Base-by-base conservation (phyloP, 2,797 vertebrate genomes). In the Hafferia zeledoni region DNA sequence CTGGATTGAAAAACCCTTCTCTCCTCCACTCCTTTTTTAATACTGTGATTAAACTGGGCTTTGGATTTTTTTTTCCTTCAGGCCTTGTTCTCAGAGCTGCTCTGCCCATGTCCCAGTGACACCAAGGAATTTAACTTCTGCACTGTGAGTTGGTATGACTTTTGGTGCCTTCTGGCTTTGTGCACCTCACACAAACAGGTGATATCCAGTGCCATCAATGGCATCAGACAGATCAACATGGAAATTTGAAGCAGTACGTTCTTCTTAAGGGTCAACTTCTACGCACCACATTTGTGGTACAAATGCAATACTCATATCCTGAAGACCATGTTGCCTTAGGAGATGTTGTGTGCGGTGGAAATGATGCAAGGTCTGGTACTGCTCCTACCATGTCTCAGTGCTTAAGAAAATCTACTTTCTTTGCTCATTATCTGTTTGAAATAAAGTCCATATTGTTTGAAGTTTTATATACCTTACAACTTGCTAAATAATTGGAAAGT, bases 191-290 rank as follows among this genome's bases (percentile, higher is more conserved):
- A 28, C 0, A 13, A 68, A 47, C 17, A 1, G 8, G 7, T 68
- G 49, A 57, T n/a, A 18, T 71, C 23, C 43, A 63, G 17, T 33
- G 55, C 25, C 53, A 69, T 14, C 33, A 67, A 23, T 11, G 31
- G 2, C 43, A 24, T n/a, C 47, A 78, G 35, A 50, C 3, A 2
- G 3, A 16, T 41, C 57, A 59, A 0, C 6, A 6, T 5, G 27
- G 59, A 61, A 47, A 70, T 70, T 19, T 41, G 7, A 31, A 78
- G 43, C 43, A 24, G 5, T 9, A 6, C 3, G 6, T 55, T 76
- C 59, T 82, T 72, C 74, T 57, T 50, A 61, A 64, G 28, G 9
- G 20, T 44, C n/a, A 35, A 17, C 15, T 59, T 87, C 39, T 81
- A 11, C 22, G 12, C 28, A 49, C 4, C 18, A 2, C 7, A 3